Base-by-base conservation (phyloP, 2,888 invertebrate genomes). In the Tinea trinotella region DNA sequence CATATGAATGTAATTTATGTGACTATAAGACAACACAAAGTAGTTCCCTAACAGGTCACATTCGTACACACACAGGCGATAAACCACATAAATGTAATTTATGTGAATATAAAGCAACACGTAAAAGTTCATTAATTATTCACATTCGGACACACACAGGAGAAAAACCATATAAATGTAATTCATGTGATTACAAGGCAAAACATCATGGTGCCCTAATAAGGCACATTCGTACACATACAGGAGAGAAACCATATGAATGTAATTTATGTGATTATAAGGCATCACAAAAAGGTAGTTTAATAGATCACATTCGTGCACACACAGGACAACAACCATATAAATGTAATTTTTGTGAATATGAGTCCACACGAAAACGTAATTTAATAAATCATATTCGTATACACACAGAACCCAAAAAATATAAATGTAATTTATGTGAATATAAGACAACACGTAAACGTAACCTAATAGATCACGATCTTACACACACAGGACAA, bases 91-190 rank as follows among this genome's bases (percentile, higher is more conserved):
- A n/a, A n/a, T n/a, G n/a, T n/a, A n/a, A n/a, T n/a, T n/a, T n/a
- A n/a, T n/a, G n/a, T n/a, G n/a, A n/a, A n/a, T n/a, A n/a, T n/a
- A n/a, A n/a, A n/a, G n/a, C n/a, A n/a, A n/a, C n/a, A n/a, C n/a
- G n/a, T n/a, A n/a, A n/a, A n/a, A n/a, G n/a, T n/a, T n/a, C n/a
- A n/a, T 35, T 56, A 49, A 46, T 52, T 15, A 24, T 20, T 10
- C 56, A 56, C 30, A 35, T 36, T 10, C 56, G 54, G 18, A 55
- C 20, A 12, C 54, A 56, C 24, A 55, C 56, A 0, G 56, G 55
- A n/a, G 35, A 35, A 12, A 56, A 49, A 34, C 55, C 55, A 3
- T 49, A 35, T 5, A 30, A 30, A 13, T 57, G 57, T 57, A 5
- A 20, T 13, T 9, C 48, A 13, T 56, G 56, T 24, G 20, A 22